Percentiles rank a stretch among this genome's conserved stretches.
Conservation (phyloP, 2,888 invertebrate species). For the Lamellibrachia satsuma region DNA sequence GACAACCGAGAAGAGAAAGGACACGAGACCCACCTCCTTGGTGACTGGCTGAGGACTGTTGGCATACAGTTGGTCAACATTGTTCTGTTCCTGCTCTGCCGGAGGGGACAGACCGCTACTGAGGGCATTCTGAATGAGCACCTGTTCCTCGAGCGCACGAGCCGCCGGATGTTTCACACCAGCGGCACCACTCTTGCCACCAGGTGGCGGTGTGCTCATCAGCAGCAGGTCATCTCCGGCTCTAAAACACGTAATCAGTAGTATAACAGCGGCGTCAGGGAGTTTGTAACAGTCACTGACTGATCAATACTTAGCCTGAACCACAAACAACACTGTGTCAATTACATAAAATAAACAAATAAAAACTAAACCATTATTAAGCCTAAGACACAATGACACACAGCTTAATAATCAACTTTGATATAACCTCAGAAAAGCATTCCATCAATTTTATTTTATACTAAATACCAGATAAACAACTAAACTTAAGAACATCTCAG, state of each 20-base stretch:
- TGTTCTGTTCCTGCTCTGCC: neutral
- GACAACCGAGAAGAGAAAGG: neutral
- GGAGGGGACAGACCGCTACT: neutral
- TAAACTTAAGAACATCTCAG: too few species aligned
- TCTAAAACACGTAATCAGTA: neutral
- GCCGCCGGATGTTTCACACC: slow-evolving; percentile 49
- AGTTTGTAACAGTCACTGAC: too few species aligned
- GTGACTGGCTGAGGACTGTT: slow-evolving; percentile 28
- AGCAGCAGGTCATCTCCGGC: slow-evolving; percentile 48
- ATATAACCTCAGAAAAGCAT: too few species aligned
- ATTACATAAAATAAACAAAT: neutral
- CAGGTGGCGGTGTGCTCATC: slow-evolving; percentile 50
- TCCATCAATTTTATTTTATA: too few species aligned
- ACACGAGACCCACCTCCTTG: neutral
- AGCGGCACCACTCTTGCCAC: slow-evolving; percentile 26
- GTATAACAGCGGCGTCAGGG: neutral
- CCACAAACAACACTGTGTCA: too few species aligned
- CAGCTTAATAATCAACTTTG: too few species aligned
- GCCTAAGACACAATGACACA: neutral
- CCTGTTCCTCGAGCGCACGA: slow-evolving; percentile 49
- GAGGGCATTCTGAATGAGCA: slow-evolving; percentile 37
- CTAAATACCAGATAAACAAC: too few species aligned
- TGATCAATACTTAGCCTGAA: too few species aligned
- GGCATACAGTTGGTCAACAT: slow-evolving; percentile 30
- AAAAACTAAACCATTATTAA: neutral